Conservation (phyloP, 2,797 vertebrate genomes). For the Syngnathus acus region DNA sequence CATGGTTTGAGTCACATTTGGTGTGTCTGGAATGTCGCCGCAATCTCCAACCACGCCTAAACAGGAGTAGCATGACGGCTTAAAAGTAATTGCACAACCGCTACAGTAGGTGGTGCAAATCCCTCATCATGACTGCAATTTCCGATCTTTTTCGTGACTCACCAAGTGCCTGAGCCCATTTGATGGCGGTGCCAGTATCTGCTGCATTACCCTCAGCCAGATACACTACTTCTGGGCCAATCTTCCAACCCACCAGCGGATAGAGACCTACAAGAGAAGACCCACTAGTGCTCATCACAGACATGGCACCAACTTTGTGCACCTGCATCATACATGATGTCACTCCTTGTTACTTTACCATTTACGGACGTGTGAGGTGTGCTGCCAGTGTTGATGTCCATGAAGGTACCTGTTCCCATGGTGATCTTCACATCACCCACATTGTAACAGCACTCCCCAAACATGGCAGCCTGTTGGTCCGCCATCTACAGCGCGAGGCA, state of each 20-base stretch:
- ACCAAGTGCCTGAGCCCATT: conserved; percentile 89
- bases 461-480: conserved; percentile 96
- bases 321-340: no score
- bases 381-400: conserved; percentile 88
- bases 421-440: conserved; percentile 89
- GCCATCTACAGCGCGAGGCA: conserved; percentile 73
- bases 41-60: neutral
- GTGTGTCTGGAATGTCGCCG: neutral
- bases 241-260: conserved; percentile 94
- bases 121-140: neutral
- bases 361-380: conserved; percentile 72
- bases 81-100: no score
- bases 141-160: conserved; percentile 41
- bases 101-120: no score
- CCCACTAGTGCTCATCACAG: neutral
- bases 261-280: conserved; percentile 76
- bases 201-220: conserved; percentile 87
- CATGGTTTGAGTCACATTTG: no score
- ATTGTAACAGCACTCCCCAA: conserved; percentile 94
- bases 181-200: conserved; percentile 82
- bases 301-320: neutral
- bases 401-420: conserved; percentile 94
- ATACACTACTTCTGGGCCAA: conserved; percentile 84
- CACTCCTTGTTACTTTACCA: conserved; percentile 49
- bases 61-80: neutral